Evolutionary conservation across 2,113 vertebrate genomes (phyloP), one percentile per base, ranked within the genome.

Genomic region (Pseudorectes ferrugineus): DNA sequence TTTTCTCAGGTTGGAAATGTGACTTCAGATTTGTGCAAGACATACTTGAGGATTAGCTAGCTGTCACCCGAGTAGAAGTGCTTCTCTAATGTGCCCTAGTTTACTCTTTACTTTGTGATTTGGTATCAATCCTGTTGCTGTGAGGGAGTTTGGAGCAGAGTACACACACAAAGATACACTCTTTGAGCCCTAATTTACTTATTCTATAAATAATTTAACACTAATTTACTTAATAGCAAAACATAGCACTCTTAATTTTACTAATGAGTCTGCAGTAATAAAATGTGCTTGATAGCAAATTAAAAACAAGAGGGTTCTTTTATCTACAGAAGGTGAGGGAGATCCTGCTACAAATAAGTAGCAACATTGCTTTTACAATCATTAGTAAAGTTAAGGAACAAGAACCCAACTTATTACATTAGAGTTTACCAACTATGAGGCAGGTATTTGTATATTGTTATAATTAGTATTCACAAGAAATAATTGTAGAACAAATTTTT

Each of bases 51-150:
- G 29, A 65, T 87, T 52, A 83, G 54, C 38, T 61, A 74, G 11
- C 17, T 67, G 65, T 81, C 57, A 74, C 9, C 7, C 0, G 0
- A 84, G 35, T 21, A 66, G 13, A 83, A 85, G 25, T 6, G 3
- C 13, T 42, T 43, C 19, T 81, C 33, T 72, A n/a, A 35, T 14
- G 6, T 22, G 25, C 42, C 11, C 35, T 63, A 11, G 19, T 14
- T 88, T 71, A 85, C 10, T 49, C 38, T 59, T 85, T 57, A 22
- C 7, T 79, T 94, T 51, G 29, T 42, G 21, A 12, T 73, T 65
- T 74, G 13, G 10, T 62, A 42, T 66, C 8, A 67, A 12, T 42
- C 18, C 11, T 54, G 2, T 85, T 74, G 38, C n/a, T 77, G 13
- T 45, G 35, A 85, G 22, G 6, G 31, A 49, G 3, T n/a, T 58